Evolutionary conservation across 2,797 vertebrate genomes (phyloP).

Genomic region (Silurus aristotelis): DNA sequence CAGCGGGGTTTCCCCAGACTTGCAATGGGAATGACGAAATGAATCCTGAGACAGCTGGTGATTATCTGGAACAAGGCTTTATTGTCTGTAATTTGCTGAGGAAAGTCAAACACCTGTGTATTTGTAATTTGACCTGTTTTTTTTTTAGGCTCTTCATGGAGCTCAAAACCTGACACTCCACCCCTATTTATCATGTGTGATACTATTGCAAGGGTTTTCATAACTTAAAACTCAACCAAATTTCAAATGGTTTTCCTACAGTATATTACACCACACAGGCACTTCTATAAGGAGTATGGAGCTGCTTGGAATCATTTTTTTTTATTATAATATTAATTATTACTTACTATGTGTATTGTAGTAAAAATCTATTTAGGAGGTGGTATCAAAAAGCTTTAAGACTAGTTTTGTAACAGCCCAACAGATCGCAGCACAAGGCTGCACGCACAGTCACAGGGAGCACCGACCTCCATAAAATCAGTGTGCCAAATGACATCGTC

Average conservation of each 20-base stretch:
- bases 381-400: no score
- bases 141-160: not conserved
- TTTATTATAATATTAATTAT: no score
- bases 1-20: not conserved
- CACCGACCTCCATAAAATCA: no score
- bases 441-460: no score
- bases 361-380: no score
- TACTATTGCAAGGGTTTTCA: not conserved
- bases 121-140: slow-evolving; percentile 6
- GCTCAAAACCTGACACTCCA: not conserved
- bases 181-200: not conserved
- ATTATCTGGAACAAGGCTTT: not conserved
- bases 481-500: no score
- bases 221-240: not conserved
- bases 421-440: no score
- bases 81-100: not conserved
- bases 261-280: not conserved
- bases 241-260: not conserved
- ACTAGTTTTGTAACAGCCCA: no score
- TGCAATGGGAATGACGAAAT: not conserved
- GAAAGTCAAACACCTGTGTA: slow-evolving; percentile 1
- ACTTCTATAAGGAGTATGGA: not conserved
- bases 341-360: no score
- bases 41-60: not conserved
- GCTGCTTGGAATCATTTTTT: no score